These are phyloP conservation scores for Micropoecilia bifurca DNA, from an alignment of 2,797 vertebrate genomes.

Conservation along the genomic window DNA sequence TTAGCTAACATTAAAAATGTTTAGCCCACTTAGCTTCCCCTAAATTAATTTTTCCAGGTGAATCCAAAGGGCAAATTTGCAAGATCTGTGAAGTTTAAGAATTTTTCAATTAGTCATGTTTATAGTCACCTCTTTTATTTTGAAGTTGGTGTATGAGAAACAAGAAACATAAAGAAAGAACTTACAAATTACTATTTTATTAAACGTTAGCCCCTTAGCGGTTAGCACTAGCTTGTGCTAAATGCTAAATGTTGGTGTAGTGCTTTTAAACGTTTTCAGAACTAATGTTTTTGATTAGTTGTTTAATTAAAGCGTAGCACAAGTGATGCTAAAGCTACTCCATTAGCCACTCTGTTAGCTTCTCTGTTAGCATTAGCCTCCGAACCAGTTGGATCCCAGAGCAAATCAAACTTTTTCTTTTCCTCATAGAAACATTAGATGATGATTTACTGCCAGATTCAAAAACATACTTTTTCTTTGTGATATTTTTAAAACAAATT, in stretches of 20 bases:
- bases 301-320: too few relatives aligned
- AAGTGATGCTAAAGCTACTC: not conserved
- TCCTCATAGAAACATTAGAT: too few relatives aligned
- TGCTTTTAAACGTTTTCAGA: not conserved
- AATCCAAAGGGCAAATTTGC: not conserved
- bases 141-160: not conserved
- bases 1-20: not conserved
- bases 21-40: not conserved
- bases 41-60: not conserved
- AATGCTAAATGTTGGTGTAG: not conserved
- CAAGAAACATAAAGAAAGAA: not conserved
- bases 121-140: not conserved
- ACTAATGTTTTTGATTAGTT: not conserved
- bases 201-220: not conserved
- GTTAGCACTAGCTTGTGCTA: not conserved
- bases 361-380: not conserved
- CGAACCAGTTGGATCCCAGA: not conserved
- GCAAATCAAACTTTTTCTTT: not conserved
- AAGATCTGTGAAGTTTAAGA: not conserved
- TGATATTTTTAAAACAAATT: too few relatives aligned
- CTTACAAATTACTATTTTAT: not conserved
- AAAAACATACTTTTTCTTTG: too few relatives aligned
- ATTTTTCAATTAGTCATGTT: not conserved
- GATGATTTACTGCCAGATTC: too few relatives aligned
- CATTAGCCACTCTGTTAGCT: not conserved